These are phyloP conservation scores for Brachyptera putata DNA, from an alignment of 2,888 invertebrate species.

Conservation along the genomic window DNA sequence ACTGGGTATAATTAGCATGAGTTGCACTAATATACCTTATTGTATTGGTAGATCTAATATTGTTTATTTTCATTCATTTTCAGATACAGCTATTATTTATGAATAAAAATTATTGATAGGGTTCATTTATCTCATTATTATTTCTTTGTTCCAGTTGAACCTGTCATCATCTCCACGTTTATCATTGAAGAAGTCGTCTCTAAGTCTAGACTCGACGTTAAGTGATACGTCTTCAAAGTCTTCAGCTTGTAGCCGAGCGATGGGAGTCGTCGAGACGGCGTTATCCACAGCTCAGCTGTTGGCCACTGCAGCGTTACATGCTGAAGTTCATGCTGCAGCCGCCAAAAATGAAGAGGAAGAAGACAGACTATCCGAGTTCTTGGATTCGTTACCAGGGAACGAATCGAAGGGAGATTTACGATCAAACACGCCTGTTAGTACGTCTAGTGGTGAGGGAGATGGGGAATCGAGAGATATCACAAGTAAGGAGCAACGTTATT, in stretches of 20 bases:
- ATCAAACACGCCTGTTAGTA: constrained; percentile 28
- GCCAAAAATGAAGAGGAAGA: constrained; percentile 32
- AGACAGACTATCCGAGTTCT: constrained; percentile 37
- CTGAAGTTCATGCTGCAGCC: constrained; percentile 26
- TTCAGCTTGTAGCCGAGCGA: neutral
- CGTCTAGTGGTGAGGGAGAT: constrained; percentile 26
- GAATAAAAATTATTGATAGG: neutral
- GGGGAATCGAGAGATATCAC: neutral
- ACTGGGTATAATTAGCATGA: neutral
- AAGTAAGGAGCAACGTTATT: too few relatives aligned
- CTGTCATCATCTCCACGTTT: neutral
- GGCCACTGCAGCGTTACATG: constrained; percentile 30
- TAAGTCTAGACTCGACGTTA: neutral
- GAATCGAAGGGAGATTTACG: constrained; percentile 23
- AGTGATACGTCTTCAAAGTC: neutral
- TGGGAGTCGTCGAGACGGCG: constrained; percentile 38
- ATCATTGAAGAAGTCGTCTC: neutral
- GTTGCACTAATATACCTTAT: neutral
- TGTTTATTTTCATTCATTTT: neutral
- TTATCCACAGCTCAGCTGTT: constrained; percentile 31
- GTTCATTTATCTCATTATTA: neutral
- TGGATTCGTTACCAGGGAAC: constrained; percentile 35
- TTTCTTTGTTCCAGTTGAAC: neutral
- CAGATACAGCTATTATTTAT: neutral
- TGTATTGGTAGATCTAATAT: neutral